phyloP scores from a whole-genome alignment of 2,113 vertebrate species.

The Pollimyrus isidori region DNA sequence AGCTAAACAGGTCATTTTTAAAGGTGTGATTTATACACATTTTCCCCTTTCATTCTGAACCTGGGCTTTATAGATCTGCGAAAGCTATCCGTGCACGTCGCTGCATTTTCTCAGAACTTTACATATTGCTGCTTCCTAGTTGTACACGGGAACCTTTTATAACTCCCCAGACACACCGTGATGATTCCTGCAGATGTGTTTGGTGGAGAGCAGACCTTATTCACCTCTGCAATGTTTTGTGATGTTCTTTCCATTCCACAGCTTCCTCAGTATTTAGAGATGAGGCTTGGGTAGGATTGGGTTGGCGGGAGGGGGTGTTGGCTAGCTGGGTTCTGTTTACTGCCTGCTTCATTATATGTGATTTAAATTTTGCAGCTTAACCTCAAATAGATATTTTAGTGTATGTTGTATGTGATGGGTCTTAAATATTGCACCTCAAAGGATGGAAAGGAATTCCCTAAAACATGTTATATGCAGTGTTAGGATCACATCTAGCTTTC shows the following conservation, averaged over 20 bases:
- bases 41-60: not conserved
- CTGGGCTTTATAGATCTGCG: not conserved
- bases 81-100: not conserved
- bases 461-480: not conserved
- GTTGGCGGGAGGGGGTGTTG: not conserved
- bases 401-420: not conserved
- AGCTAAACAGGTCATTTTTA: not conserved
- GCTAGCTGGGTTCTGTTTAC: not conserved
- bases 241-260: not conserved
- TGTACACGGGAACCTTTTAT: not conserved
- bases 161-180: not conserved
- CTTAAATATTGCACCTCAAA: not conserved
- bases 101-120: not conserved
- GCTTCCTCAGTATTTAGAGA: not conserved
- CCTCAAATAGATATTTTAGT: not conserved
- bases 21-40: not conserved
- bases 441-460: not conserved
- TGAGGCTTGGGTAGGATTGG: not conserved
- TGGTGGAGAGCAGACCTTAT: not conserved
- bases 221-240: not conserved
- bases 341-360: not conserved
- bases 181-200: conserved; percentile 17
- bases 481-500: not conserved
- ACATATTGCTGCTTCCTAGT: not conserved
- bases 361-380: not conserved